These are phyloP conservation scores for Diprion similis DNA, from an alignment of 1,140 invertebrate genomes.

Conservation along the genomic window DNA sequence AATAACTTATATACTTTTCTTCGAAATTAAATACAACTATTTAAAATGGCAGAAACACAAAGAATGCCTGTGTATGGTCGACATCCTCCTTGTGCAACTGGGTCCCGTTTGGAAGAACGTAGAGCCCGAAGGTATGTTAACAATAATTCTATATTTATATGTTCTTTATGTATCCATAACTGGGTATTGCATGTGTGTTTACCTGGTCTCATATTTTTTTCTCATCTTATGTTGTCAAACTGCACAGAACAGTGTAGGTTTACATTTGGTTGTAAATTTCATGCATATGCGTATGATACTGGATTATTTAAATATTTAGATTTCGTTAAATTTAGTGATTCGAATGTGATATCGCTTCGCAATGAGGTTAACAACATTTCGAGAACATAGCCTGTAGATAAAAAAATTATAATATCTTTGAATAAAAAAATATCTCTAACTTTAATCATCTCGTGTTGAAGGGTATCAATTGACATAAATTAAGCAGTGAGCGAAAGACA, in stretches of 20 bases:
- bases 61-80: slow-evolving; percentile 68
- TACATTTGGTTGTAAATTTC: slow-evolving; percentile 4
- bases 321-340: too few relatives aligned
- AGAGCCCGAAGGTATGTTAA: slow-evolving; percentile 69
- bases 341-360: too few relatives aligned
- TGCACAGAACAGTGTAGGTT: slow-evolving; percentile 9
- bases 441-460: too few relatives aligned
- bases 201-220: slow-evolving; percentile 9
- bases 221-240: neutral
- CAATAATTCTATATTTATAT: slow-evolving; percentile 26
- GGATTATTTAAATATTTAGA: neutral
- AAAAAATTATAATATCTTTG: too few relatives aligned
- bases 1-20: too few relatives aligned
- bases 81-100: slow-evolving; percentile 75
- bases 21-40: neutral
- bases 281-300: slow-evolving; percentile 8
- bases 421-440: too few relatives aligned
- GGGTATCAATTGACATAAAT: too few relatives aligned
- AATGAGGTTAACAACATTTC: too few relatives aligned
- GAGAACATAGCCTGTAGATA: too few relatives aligned
- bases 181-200: neutral
- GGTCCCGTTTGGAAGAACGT: slow-evolving; percentile 75
- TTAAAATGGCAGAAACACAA: slow-evolving; percentile 63
- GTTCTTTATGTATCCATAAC: neutral
- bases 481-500: too few relatives aligned